Base-by-base conservation (phyloP, 2,797 vertebrate species). In the Poecile montanus region DNA sequence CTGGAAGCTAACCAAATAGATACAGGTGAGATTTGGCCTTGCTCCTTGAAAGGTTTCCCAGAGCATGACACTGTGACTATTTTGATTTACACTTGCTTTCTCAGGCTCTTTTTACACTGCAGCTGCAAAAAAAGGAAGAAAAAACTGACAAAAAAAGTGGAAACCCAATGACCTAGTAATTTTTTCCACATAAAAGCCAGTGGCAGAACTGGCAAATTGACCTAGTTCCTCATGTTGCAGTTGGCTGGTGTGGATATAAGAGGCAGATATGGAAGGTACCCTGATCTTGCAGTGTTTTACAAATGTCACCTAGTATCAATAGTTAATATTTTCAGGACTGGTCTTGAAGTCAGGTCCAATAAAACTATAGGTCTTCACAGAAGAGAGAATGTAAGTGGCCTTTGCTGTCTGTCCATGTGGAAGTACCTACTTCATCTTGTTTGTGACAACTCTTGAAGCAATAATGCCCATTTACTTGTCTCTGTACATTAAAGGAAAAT, bases 121-220 rank as follows among this genome's bases (percentile, higher is more conserved):
- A 82, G 61, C 65, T 79, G 36, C 2, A 62, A 51, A 65, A 50
- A 67, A 42, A 40, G 32, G 38, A 18, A 60, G 40, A 65, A 36
- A 27, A 29, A 9, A 2, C 8, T 26, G 44, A 26, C 12, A 25
- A 54, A 26, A 54, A 44, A 30, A 5, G n/a, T 20, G 22, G 36
- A 56, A 85, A 86, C 79, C 89, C 42, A 81, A 21, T n/a, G 78
- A 68, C 79, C 58, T 92, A 56, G 47, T 84, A 72, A 92, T 38
- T 86, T 91, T 92, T 93, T 91, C 70, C 79, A 60, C 50, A 73
- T 78, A 81, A 94, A 85, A 85, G 34, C 51, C 44, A 72, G 70
- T 44, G 85, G 79, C 10, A 82, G 19, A 84, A 74, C 30, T 72
- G 47, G 10, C 7, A 29, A 57, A 29, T 75, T 93, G 77, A 62